Evolutionary conservation across 1,140 invertebrate genomes (phyloP), one percentile per base, ranked within the genome.

Genomic region (Geopemphigus sp.): DNA sequence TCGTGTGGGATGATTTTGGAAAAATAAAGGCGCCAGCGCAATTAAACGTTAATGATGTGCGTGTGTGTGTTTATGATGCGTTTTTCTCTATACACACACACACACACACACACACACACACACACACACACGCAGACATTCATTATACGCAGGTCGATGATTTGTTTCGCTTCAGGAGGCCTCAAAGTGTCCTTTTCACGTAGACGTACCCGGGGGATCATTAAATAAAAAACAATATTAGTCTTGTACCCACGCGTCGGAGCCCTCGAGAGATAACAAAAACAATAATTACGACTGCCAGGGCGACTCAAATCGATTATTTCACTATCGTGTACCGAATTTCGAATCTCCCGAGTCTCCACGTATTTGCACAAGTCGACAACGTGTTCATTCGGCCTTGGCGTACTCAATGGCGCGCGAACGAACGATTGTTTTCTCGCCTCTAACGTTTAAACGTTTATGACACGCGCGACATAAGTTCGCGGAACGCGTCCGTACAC

Each of bases 81-180:
- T 61, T 47, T 70, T 70, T 50, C 29, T 53, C 22, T 56, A 56
- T 32, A 29, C 39, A 32, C 24, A 56, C 19, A 56, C 53, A 22
- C n/a, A n/a, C n/a, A n/a, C n/a, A n/a, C n/a, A n/a, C n/a, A n/a
- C n/a, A n/a, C n/a, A n/a, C n/a, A n/a, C n/a, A n/a, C n/a, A n/a
- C n/a, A n/a, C n/a, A n/a, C n/a, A n/a, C n/a, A n/a, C n/a, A n/a
- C n/a, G n/a, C 26, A 8, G 2, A 57, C 22, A 53, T 10, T 32
- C 8, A 59, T 57, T 61, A 61, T 63, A 61, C 74, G 32, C 54
- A 12, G 72, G 56, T 63, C 74, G 74, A 78, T 63, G 73, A 76
- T 76, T 76, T 76, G 74, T 78, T 78, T 78, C 74, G 74, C 74
- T 78, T 78, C 74, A 19, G 74, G 74, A 63, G 74, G 74, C 74